Conservation (phyloP, 2,888 invertebrate genomes). For the Linyphia triangularis region DNA sequence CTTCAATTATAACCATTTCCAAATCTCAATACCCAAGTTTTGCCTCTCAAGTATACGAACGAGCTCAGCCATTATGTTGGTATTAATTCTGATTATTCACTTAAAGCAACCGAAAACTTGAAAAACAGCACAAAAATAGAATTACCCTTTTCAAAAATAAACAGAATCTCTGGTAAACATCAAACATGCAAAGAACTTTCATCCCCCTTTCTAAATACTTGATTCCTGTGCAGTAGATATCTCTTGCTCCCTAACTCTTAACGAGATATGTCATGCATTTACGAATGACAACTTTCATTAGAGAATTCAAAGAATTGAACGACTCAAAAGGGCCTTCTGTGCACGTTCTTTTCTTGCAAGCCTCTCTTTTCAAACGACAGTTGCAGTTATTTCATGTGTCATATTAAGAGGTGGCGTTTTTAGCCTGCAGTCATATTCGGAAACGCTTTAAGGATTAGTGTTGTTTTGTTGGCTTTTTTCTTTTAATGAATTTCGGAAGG, state of each 20-base stretch:
- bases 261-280: constrained; percentile 28
- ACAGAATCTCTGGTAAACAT: not conserved
- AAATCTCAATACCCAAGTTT: too few relatives aligned
- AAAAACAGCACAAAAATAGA: not conserved
- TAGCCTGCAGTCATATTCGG: not conserved
- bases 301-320: constrained; percentile 10
- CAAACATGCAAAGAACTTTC: constrained; percentile 15
- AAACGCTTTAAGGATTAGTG: not conserved
- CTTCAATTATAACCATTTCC: too few relatives aligned
- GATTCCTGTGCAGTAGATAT: constrained; percentile 5
- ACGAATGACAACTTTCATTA: constrained; percentile 42
- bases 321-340: not conserved
- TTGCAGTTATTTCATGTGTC: constrained; percentile 29
- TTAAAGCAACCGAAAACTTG: too few relatives aligned
- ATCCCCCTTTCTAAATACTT: constrained; percentile 6
- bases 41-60: too few relatives aligned
- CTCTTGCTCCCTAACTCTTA: not conserved
- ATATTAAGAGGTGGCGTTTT: not conserved
- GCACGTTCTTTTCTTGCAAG: not conserved
- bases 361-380: not conserved
- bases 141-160: not conserved
- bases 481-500: not conserved
- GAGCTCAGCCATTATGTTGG: too few relatives aligned
- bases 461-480: not conserved
- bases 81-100: too few relatives aligned